Conservation (phyloP, 2,113 vertebrate genomes). For the Merops nubicus region DNA sequence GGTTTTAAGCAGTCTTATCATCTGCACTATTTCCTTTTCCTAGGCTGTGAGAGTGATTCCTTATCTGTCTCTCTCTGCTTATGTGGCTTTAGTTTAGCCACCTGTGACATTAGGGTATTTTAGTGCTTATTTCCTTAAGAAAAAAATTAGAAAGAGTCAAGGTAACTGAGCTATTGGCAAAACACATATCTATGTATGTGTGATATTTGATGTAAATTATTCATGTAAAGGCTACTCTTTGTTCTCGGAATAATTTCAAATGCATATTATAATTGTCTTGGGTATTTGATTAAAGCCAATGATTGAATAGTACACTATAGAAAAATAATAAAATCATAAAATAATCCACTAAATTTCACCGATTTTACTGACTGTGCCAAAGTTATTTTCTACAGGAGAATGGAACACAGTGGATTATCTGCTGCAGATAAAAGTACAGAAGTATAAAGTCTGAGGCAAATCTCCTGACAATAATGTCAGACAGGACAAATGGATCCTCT, state of each 20-base stretch:
- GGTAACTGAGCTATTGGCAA: not conserved
- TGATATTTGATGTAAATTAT: not conserved
- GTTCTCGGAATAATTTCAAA: slow-evolving; percentile 7
- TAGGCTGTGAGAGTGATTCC: not conserved
- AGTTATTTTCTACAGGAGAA: not conserved
- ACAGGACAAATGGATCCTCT: not conserved
- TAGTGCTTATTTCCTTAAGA: not conserved
- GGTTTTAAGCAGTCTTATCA: not conserved
- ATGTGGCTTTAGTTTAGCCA: not conserved
- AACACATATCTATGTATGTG: not conserved
- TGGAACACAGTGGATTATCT: not conserved
- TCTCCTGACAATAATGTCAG: not conserved
- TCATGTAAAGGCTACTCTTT: not conserved
- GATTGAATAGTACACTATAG: not conserved
- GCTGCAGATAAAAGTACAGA: not conserved
- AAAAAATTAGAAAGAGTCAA: not conserved
- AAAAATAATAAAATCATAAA: not conserved
- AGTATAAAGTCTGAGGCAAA: not conserved
- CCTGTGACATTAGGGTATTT: not conserved
- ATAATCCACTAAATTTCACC: not conserved
- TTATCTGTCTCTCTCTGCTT: not conserved
- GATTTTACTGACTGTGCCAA: not conserved
- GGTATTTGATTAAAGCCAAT: not conserved
- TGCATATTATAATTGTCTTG: not conserved
- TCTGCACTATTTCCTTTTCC: not conserved